Conservation (phyloP, 2,113 vertebrate genomes). For the Sylvia atricapilla region DNA sequence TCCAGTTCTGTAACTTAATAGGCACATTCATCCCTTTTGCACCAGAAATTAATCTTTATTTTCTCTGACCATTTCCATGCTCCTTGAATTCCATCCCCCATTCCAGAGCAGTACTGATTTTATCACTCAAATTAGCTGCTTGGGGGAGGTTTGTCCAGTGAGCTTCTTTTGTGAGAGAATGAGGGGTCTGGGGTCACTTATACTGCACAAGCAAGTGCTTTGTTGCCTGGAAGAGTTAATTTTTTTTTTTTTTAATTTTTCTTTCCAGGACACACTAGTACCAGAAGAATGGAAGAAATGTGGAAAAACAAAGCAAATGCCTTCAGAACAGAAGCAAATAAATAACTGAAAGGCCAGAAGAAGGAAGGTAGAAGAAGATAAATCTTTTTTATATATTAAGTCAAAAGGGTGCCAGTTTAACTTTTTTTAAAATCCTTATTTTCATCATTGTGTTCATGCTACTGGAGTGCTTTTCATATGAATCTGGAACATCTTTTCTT, state of each 20-base stretch:
- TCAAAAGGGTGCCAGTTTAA: constrained; percentile 44
- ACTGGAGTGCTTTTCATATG: constrained; percentile 40
- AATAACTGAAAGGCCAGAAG: constrained; percentile 48
- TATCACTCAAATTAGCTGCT: not conserved
- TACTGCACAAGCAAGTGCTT: not conserved
- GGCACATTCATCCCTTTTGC: not conserved
- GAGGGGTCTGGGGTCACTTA: not conserved
- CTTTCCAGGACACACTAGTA: constrained; percentile 73
- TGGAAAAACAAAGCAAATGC: constrained; percentile 33
- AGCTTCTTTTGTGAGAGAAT: not conserved
- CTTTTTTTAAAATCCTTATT: constrained; percentile 17
- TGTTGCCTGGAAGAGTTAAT: constrained; percentile 32
- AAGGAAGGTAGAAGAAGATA: constrained; percentile 19
- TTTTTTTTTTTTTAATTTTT: constrained; percentile 17
- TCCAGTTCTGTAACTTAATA: not conserved
- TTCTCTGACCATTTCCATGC: not conserved
- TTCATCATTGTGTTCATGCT: constrained; percentile 32
- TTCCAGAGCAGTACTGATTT: not conserved
- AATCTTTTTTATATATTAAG: constrained; percentile 17
- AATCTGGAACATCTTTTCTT: not conserved
- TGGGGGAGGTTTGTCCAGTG: not conserved
- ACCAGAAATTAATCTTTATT: not conserved
- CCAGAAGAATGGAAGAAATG: constrained; percentile 48
- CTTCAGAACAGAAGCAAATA: constrained; percentile 37
- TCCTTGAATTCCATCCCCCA: not conserved